Percentiles rank a stretch among this genome's conserved stretches.
phyloP scores from a whole-genome alignment of 1,140 invertebrate species.

The Steinernema feltiae region DNA sequence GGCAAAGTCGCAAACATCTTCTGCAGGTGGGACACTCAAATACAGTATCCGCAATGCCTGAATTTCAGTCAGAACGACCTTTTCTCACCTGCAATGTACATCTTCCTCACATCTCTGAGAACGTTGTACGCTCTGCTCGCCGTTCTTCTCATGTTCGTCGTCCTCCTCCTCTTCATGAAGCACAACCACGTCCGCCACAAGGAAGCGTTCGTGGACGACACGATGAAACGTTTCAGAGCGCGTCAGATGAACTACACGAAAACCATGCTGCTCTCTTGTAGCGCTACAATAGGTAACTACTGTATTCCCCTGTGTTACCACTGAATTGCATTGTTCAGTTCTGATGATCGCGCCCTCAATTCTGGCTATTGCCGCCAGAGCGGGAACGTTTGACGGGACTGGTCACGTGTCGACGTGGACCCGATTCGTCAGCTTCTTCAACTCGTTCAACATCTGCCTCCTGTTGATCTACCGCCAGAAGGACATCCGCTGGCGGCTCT shows the following conservation, averaged over 20 bases:
- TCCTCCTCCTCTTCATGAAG: neutral
- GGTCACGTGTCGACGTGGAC: neutral
- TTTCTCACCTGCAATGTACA: neutral
- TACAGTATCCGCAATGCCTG: neutral
- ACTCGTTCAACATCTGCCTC: neutral
- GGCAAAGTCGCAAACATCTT: neutral
- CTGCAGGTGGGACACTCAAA: neutral
- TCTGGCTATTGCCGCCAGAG: neutral
- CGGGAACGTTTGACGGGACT: neutral
- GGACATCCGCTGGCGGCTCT: neutral
- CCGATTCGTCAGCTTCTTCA: neutral
- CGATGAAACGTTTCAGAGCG: neutral
- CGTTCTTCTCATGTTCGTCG: neutral
- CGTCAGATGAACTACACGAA: conserved; percentile 7
- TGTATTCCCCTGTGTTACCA: neutral
- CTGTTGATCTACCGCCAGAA: neutral
- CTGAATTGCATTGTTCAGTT: neutral
- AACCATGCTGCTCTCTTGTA: conserved; percentile 1
- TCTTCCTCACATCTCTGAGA: neutral
- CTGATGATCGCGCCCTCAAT: neutral
- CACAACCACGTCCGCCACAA: neutral
- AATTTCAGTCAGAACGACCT: neutral
- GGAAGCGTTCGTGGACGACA: neutral
- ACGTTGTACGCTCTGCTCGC: neutral
- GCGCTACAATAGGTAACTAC: neutral